Evolutionary conservation across 2,888 invertebrate species (phyloP).

Genomic region (Pocota personata): DNA sequence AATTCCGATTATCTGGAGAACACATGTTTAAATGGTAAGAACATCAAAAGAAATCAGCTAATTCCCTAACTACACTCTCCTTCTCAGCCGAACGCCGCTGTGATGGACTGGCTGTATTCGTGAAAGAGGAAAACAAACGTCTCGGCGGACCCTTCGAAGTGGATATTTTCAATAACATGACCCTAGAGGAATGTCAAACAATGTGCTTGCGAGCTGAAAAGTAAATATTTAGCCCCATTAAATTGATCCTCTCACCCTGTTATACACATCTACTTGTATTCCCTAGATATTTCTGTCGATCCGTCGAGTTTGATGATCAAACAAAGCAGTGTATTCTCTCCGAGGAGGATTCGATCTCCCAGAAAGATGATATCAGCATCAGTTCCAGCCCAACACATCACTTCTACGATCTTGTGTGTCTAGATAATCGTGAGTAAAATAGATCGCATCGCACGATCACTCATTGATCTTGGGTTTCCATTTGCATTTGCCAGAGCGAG

Average conservation of each 20-base stretch:
- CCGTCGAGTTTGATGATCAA: conserved; percentile 94
- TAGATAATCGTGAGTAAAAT: conserved; percentile 91
- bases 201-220: conserved; percentile 94
- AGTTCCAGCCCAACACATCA: conserved; percentile 93
- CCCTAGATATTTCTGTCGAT: conserved; percentile 91
- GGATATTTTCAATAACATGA: conserved; percentile 93
- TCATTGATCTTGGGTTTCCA: conserved; percentile 45
- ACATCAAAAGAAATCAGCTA: neutral
- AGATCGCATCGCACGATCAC: conserved; percentile 66
- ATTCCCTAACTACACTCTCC: neutral
- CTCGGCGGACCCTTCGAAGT: conserved; percentile 95
- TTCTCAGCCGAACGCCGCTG: conserved; percentile 91
- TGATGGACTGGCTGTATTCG: conserved; percentile 93
- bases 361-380: conserved; percentile 93
- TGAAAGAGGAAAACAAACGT: conserved; percentile 94
- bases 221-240: conserved; percentile 83
- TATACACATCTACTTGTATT: conserved; percentile 18
- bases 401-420: conserved; percentile 94
- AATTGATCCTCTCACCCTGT: neutral
- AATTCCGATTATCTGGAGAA: conserved; percentile 96
- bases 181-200: conserved; percentile 93
- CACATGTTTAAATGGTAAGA: conserved; percentile 92
- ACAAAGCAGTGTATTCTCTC: conserved; percentile 94
- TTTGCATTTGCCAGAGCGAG: conserved; percentile 86
- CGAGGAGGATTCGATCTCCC: conserved; percentile 95